Conservation (phyloP, 2,888 invertebrate genomes). For the Sminthurides aquaticus region DNA sequence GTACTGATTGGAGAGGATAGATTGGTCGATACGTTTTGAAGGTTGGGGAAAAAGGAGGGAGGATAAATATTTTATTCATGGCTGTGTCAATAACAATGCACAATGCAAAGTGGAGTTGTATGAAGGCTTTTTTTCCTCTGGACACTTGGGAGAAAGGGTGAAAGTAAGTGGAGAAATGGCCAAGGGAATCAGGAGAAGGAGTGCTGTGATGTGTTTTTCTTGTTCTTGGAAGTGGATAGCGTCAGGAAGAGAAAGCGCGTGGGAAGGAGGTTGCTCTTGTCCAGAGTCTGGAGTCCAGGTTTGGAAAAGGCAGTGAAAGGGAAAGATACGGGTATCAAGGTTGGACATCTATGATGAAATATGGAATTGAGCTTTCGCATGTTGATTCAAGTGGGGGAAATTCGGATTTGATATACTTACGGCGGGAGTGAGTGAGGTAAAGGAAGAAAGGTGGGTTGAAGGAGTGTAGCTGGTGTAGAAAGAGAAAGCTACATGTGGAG, state of each 20-base stretch:
- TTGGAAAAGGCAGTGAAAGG: too few relatives aligned
- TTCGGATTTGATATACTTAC: too few relatives aligned
- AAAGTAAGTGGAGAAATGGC: not conserved
- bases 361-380: not conserved
- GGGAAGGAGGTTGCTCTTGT: too few relatives aligned
- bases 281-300: too few relatives aligned
- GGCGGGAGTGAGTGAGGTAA: too few relatives aligned
- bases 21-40: not conserved
- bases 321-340: not conserved
- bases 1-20: not conserved
- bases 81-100: not conserved
- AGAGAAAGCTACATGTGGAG: too few relatives aligned
- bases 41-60: not conserved
- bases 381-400: too few relatives aligned
- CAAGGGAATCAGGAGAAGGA: not conserved
- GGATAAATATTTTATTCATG: not conserved
- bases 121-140: not conserved
- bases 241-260: too few relatives aligned
- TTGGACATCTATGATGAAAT: not conserved
- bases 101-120: not conserved
- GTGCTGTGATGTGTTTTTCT: not conserved
- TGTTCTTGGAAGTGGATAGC: not conserved
- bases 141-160: constrained; percentile 2
- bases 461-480: too few relatives aligned
- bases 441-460: too few relatives aligned